phyloP scores from a whole-genome alignment of 1,140 invertebrate genomes.

The Drosophila nigromelanica region DNA sequence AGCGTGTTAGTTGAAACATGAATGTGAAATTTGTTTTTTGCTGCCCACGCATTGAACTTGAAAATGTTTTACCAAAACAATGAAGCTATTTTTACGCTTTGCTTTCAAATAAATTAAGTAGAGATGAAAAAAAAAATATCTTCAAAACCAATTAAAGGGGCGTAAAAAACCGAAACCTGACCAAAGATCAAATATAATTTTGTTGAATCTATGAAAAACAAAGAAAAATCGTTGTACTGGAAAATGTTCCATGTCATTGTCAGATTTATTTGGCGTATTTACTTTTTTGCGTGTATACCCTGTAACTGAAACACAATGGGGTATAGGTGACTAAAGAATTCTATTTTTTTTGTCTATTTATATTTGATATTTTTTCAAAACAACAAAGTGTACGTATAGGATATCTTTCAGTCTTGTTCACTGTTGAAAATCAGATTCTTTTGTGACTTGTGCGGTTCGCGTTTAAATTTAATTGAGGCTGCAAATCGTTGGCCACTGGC shows the following conservation, averaged over 20 bases:
- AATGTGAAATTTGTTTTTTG: slow-evolving; percentile 39
- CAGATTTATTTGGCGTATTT: slow-evolving; percentile 18
- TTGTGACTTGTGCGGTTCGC: slow-evolving; percentile 19
- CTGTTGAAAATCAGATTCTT: not conserved
- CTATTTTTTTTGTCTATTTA: too few species aligned
- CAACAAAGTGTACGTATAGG: too few species aligned
- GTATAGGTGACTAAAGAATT: not conserved
- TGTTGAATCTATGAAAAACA: slow-evolving; percentile 44
- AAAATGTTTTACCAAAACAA: slow-evolving; percentile 67
- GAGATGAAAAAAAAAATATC: slow-evolving; percentile 5
- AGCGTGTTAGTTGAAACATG: slow-evolving; percentile 14
- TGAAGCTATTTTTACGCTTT: slow-evolving; percentile 34
- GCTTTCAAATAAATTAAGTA: slow-evolving; percentile 34
- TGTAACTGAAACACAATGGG: not conserved
- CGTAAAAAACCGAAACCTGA: slow-evolving; percentile 31
- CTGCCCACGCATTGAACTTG: slow-evolving; percentile 70
- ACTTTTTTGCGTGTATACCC: slow-evolving; percentile 8
- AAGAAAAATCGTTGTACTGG: slow-evolving; percentile 49
- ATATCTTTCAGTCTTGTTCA: slow-evolving; percentile 3
- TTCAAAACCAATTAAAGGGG: slow-evolving; percentile 53
- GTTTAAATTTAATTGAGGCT: slow-evolving; percentile 50
- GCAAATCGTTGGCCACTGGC: slow-evolving; percentile 50
- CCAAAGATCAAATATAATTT: slow-evolving; percentile 47
- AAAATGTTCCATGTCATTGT: slow-evolving; percentile 56
- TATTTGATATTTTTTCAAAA: too few species aligned